Evolutionary conservation across 2,888 invertebrate genomes (phyloP).

Genomic region (Leptothorax acervorum): DNA sequence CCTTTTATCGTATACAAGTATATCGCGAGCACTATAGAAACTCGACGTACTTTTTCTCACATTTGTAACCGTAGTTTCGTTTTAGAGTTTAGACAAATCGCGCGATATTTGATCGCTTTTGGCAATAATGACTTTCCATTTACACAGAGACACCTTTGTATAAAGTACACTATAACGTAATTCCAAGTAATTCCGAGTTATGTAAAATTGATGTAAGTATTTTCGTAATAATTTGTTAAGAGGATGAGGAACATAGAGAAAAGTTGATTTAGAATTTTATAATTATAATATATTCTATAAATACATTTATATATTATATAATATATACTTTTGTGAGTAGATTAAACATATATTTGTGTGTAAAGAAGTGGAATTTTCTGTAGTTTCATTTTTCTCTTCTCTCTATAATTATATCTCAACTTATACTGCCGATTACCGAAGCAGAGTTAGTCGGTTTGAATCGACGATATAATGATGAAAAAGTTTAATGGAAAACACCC

Average conservation of each 20-base stretch:
- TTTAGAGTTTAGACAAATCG: background rate
- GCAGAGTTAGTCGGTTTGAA: background rate
- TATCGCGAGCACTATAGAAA: slow-evolving; percentile 9
- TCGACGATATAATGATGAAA: background rate
- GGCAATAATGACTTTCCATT: background rate
- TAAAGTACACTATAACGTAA: background rate
- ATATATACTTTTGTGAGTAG: no score
- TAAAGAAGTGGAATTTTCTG: background rate
- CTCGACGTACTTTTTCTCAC: background rate
- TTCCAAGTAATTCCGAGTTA: background rate
- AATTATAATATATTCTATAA: background rate
- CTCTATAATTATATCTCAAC: background rate
- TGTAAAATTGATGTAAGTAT: background rate
- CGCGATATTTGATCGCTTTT: background rate
- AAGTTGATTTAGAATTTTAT: background rate
- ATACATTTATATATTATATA: background rate
- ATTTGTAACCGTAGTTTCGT: background rate
- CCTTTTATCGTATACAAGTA: background rate
- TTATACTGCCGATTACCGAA: background rate
- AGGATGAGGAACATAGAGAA: background rate
- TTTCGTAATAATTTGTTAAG: background rate
- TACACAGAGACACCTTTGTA: background rate
- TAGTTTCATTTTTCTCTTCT: background rate
- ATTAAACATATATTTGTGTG: background rate
- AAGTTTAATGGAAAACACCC: background rate